These are phyloP conservation scores for Drosophila ohnishii DNA, from an alignment of 1,140 invertebrate genomes.

Conservation along the genomic window DNA sequence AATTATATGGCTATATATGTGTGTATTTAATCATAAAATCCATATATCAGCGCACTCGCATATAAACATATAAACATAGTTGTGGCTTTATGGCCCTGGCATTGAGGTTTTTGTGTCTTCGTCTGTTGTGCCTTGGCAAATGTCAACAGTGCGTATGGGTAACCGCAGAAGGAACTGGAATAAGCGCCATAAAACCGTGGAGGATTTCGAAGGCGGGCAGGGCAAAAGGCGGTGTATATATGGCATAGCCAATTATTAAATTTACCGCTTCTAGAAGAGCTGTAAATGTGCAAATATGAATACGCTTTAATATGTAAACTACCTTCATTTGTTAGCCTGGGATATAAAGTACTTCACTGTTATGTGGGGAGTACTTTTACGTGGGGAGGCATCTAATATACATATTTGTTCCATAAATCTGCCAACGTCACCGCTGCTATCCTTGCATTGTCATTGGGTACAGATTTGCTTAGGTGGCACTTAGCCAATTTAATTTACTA, in stretches of 20 bases:
- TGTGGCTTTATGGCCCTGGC: slow-evolving; percentile 55
- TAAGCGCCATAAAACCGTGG: slow-evolving; percentile 28
- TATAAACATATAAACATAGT: slow-evolving; percentile 31
- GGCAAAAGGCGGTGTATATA: background rate
- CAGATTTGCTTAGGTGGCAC: slow-evolving; percentile 3
- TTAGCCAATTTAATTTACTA: background rate
- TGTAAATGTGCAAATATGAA: slow-evolving; percentile 27
- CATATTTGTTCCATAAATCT: slow-evolving; percentile 22
- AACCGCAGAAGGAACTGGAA: slow-evolving; percentile 31
- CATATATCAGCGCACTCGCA: slow-evolving; percentile 29
- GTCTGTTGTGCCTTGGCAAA: slow-evolving; percentile 28
- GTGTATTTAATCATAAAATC: slow-evolving; percentile 45
- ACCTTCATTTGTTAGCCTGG: background rate
- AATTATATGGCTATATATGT: slow-evolving; percentile 45
- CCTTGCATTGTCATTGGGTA: slow-evolving; percentile 3
- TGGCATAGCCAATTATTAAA: slow-evolving; percentile 63
- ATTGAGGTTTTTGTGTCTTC: slow-evolving; percentile 52
- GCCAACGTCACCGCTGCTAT: background rate
- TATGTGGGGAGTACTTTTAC: background rate
- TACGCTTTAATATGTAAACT: slow-evolving; percentile 21
- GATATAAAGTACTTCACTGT: background rate
- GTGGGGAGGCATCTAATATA: background rate
- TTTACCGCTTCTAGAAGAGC: slow-evolving; percentile 24
- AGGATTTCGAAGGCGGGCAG: background rate
- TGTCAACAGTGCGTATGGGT: slow-evolving; percentile 66